phyloP scores from a whole-genome alignment of 1,140 invertebrate genomes.

The Zaprionus camerounensis region DNA sequence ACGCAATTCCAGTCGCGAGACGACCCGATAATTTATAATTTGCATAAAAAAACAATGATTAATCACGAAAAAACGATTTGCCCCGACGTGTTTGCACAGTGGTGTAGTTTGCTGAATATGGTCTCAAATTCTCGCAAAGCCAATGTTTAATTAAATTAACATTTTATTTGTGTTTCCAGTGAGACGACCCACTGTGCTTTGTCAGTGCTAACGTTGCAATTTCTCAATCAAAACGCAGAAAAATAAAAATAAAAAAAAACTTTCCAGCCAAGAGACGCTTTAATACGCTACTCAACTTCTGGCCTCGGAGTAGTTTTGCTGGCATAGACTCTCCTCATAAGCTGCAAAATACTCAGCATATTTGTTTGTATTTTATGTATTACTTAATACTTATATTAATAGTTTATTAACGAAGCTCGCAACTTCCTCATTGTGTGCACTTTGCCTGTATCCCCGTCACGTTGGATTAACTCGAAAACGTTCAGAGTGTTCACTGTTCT shows the following conservation, averaged over 20 bases:
- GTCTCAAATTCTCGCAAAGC: not conserved
- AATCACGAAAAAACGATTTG: constrained; percentile 2
- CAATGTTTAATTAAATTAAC: not conserved
- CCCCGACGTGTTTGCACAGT: not conserved
- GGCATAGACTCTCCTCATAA: not conserved
- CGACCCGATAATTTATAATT: not conserved
- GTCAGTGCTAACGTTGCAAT: not conserved
- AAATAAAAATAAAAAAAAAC: not conserved
- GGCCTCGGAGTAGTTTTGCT: not conserved
- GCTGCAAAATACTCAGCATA: constrained; percentile 1
- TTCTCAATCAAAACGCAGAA: constrained; percentile 7
- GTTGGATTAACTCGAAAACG: constrained; percentile 1
- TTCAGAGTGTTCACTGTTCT: not conserved
- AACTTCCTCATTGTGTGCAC: constrained; percentile 4
- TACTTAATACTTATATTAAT: constrained; percentile 7
- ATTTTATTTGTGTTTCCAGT: not conserved
- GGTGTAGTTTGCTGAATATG: not conserved
- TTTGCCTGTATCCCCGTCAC: not conserved
- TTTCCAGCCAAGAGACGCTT: not conserved
- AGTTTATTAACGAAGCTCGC: not conserved
- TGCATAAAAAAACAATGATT: constrained; percentile 6
- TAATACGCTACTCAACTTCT: not conserved
- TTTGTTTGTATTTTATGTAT: constrained; percentile 3
- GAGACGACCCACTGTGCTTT: not conserved
- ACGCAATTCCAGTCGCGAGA: not conserved